Base-by-base conservation (phyloP, 2,888 invertebrate species). In the Ischnura elegans region DNA sequence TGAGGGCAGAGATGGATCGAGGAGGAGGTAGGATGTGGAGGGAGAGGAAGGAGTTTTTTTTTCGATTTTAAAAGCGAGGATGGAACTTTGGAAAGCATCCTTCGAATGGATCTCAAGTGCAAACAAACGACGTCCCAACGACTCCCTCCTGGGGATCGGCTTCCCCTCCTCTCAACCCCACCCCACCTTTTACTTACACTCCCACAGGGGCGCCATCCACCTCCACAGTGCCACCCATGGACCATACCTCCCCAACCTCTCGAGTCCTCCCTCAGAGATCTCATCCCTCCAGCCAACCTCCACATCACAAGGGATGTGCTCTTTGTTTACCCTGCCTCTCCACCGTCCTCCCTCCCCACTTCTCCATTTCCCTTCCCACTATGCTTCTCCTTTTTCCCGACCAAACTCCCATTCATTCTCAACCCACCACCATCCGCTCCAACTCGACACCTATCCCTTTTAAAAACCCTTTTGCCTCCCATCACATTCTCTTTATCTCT, bases 41-140 rank as follows among this genome's bases (percentile, higher is more conserved):
- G 42, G 42, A 61, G 87, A 55, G 55, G 51, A 87, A 55, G 55
- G 61, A 90, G 55, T 55, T 55, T 90, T 90, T 66, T 76, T 90
- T 90, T 61, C 61, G 90, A 90, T 90, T 90, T 90, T 90, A 90
- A 90, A 90, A 90, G 90, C 90, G 61, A 61, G 90, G 90, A 90
- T 90, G 90, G 90, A 90, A 90, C 90, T 90, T 90, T 90, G 90
- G 61, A 43, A 90, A 90, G 61, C 90, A 90, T 90, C 90, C 43
- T 90, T 90, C 90, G 90, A 90, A 90, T 90, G 90, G 90, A 90
- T 90, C 90, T 90, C 90, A 90, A 90, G 90, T 90, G 90, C 90
- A 90, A 90, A 90, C 90, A 76, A 76, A 76, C 76, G 76, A 90
- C 90, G 90, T 55, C 43, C 90, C 61, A 90, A 90, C 90, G 61